These are phyloP conservation scores for Platyscapa corneri DNA, from an alignment of 1,140 invertebrate species.

Conservation along the genomic window DNA sequence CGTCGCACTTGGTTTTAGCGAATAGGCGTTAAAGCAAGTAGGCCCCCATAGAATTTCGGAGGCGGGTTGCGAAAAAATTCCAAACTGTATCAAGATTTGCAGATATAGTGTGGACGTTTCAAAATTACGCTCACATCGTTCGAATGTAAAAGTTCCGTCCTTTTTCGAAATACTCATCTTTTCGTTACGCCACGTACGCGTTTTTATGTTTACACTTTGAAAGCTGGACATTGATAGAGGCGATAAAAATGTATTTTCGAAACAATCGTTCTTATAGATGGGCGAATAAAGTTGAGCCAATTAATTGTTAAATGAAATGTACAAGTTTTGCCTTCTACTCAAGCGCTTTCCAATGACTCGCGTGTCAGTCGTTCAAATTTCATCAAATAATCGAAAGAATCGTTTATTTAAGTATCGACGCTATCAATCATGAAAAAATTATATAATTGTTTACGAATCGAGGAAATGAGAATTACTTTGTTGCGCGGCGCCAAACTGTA, in stretches of 20 bases:
- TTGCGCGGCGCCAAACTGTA: no score
- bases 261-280: no score
- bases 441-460: neutral
- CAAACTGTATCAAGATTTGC: neutral
- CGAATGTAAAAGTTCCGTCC: slow-evolving; percentile 12
- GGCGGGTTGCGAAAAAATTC: slow-evolving; percentile 19
- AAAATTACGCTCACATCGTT: slow-evolving; percentile 12
- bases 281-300: neutral
- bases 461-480: neutral
- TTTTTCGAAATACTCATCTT: neutral
- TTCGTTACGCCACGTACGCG: neutral
- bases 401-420: neutral
- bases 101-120: neutral
- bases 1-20: no score
- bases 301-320: no score
- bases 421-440: neutral
- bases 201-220: neutral
- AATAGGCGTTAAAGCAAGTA: neutral
- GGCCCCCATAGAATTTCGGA: slow-evolving; percentile 21
- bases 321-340: no score
- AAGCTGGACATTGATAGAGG: no score
- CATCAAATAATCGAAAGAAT: neutral
- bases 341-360: neutral
- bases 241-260: no score
- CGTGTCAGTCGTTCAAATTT: neutral